Conservation (phyloP, 1,140 invertebrate species). For the Drosophila suzukii region DNA sequence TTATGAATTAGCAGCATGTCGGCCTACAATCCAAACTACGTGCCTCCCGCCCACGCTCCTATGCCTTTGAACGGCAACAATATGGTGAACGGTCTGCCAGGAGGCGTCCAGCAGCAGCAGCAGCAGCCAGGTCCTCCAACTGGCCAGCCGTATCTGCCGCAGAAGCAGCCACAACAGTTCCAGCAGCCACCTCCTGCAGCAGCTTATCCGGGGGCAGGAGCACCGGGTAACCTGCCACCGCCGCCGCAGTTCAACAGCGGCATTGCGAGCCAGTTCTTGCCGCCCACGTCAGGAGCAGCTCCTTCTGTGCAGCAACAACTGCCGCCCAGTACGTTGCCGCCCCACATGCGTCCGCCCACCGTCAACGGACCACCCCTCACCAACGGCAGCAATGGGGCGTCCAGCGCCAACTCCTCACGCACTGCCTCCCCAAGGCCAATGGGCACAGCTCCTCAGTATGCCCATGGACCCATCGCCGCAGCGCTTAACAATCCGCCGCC, state of each 20-base stretch:
- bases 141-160: conserved; percentile 24
- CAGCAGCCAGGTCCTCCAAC: conserved; percentile 20
- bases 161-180: conserved; percentile 43
- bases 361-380: conserved; percentile 58
- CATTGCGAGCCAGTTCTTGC: conserved; percentile 69
- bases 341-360: conserved; percentile 56
- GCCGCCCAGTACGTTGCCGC: conserved; percentile 54
- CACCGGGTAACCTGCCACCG: conserved; percentile 10
- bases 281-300: conserved; percentile 42
- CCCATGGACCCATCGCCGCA: neutral
- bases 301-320: conserved; percentile 10
- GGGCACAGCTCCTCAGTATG: neutral
- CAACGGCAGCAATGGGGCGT: conserved; percentile 59
- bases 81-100: conserved; percentile 60
- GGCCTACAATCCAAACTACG: conserved; percentile 71
- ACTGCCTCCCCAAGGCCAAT: conserved; percentile 68
- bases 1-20: conserved; percentile 79
- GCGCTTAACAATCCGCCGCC: conserved; percentile 7
- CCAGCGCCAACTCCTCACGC: conserved; percentile 72
- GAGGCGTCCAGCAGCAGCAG: conserved; percentile 11
- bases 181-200: conserved; percentile 30
- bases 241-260: conserved; percentile 52
- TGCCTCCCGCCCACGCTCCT: conserved; percentile 50
- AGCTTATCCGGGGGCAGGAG: conserved; percentile 26
- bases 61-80: conserved; percentile 55